Base-by-base conservation (phyloP, 2,888 invertebrate species). In the Cheilosia soror region DNA sequence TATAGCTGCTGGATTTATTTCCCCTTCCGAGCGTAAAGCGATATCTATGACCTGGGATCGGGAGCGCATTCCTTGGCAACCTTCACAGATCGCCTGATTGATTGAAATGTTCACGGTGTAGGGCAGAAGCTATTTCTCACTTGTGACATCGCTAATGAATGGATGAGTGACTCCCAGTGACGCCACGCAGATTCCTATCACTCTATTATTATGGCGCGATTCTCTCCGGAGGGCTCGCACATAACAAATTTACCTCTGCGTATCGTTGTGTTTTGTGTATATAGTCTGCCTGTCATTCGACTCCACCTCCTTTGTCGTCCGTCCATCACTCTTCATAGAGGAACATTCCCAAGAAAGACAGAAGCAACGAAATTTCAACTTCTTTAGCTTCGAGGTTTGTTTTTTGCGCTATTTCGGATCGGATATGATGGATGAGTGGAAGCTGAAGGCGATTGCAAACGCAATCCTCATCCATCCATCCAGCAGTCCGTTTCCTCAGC, bases 81-180 rank as follows among this genome's bases (percentile, higher is more conserved):
- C 65, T 27, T 66, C 75, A 55, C 72, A 71, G 81, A 76, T 85
- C 42, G 62, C 13, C 66, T 85, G 85, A 85, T 85, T 85, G 85
- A 85, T 85, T 85, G 85, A 85, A 85, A 77, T 85, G 76, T 85
- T 81, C 85, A 85, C 72, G 76, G 76, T 77, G 72, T 15, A 66
- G 76, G 72, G 85, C 85, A 85, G 76, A 66, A 85, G 81, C 76
- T 85, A 85, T 85, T 85, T 85, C 85, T 85, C 85, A 81, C 85
- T 72, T 80, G 85, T 81, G 85, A 85, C 85, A 81, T 76, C 66
- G 76, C 58, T 81, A 85, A 81, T 85, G 76, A 85, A 81, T 62
- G 84, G 80, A 75, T 76, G 84, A 84, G 75, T 60, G 69, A 75
- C 58, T 80, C 69, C 73, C 66, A 75, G 69, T 71, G 79, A 84